These are phyloP conservation scores for Rhabditophanes sp. DNA, from an alignment of 2,888 invertebrate species.

Conservation along the genomic window DNA sequence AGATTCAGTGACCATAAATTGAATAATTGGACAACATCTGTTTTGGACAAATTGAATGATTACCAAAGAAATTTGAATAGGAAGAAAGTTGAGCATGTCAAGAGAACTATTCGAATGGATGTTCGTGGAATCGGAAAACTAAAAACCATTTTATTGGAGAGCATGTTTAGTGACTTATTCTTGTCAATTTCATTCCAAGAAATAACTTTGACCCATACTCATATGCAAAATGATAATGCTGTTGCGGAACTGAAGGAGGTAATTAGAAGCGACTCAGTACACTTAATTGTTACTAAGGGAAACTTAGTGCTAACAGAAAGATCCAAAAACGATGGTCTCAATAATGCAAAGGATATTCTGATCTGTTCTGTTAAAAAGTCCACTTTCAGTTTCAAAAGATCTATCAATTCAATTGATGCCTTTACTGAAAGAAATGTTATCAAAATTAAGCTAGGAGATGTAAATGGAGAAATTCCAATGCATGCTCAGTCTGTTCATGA, in stretches of 20 bases:
- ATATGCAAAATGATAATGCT: no score
- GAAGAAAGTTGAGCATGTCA: slow-evolving; percentile 1
- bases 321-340: no score
- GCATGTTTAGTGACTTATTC: slow-evolving; percentile 29
- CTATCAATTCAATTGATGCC: no score
- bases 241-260: no score
- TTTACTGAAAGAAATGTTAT: slow-evolving; percentile 7
- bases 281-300: no score
- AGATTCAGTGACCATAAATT: no score
- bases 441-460: slow-evolving; percentile 8
- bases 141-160: slow-evolving; percentile 20
- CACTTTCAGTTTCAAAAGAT: slow-evolving; percentile 8
- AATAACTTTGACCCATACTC: slow-evolving; percentile 17
- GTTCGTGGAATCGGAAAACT: slow-evolving; percentile 9
- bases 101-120: slow-evolving; percentile 7
- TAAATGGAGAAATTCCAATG: slow-evolving; percentile 67
- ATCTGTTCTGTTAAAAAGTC: slow-evolving; percentile 13
- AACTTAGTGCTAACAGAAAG: no score
- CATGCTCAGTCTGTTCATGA: slow-evolving; percentile 93
- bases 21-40: slow-evolving; percentile 11
- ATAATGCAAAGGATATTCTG: slow-evolving; percentile 17
- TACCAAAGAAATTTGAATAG: slow-evolving; percentile 9
- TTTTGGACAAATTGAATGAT: slow-evolving; percentile 13
- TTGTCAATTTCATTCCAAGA: slow-evolving; percentile 26
- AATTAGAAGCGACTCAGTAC: no score